These are phyloP conservation scores for Myotis brandtii DNA, from an alignment of 2,113 vertebrate species.

Conservation along the genomic window DNA sequence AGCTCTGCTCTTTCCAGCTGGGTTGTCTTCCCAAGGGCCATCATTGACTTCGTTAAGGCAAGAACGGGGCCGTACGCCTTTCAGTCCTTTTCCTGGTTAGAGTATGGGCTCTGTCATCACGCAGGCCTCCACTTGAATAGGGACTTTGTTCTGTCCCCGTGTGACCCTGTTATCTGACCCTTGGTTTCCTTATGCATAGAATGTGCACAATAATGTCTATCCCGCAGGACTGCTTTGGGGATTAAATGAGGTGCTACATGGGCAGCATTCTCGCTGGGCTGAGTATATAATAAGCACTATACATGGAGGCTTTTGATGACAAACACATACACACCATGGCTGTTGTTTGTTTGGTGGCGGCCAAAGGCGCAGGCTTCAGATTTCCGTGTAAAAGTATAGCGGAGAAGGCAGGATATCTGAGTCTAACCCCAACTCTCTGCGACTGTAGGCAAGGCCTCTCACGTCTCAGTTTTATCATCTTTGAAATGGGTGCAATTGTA, in stretches of 20 bases:
- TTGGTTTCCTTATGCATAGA: not conserved
- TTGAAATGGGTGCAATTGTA: not conserved
- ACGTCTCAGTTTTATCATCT: not conserved
- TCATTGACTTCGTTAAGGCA: not conserved
- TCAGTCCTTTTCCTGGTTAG: not conserved
- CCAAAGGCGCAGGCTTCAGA: too few species aligned
- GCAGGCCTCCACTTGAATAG: not conserved
- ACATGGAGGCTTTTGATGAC: not conserved
- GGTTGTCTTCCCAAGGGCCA: not conserved
- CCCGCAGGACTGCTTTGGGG: not conserved
- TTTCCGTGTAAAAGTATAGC: not conserved
- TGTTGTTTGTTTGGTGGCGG: not conserved
- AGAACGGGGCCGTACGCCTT: not conserved
- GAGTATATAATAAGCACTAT: accelerated
- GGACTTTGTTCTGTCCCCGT: not conserved
- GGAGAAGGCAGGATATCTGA: not conserved
- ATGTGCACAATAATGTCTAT: not conserved
- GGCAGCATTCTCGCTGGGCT: too few species aligned
- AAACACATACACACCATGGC: accelerated
- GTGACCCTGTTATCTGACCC: not conserved
- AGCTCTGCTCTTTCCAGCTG: accelerated
- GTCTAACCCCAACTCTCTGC: not conserved
- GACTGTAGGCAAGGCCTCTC: not conserved
- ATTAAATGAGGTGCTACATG: accelerated
- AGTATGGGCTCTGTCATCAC: not conserved